Evolutionary conservation across 2,113 vertebrate genomes (phyloP).

Genomic region (Sander lucioperca): DNA sequence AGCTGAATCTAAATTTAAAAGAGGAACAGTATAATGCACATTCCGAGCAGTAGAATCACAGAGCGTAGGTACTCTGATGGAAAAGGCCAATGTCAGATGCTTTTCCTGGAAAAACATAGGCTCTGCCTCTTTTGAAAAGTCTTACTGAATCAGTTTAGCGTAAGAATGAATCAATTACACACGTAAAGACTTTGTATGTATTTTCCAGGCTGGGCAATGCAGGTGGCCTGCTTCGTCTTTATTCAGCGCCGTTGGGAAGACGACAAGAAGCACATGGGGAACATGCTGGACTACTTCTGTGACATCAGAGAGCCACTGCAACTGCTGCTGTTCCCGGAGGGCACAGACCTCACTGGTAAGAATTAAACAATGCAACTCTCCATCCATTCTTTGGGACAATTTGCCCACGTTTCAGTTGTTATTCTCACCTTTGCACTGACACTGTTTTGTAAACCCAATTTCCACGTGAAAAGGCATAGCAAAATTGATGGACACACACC

Average conservation of each 20-base stretch:
- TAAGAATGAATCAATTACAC: background rate
- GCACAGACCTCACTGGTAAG: constrained; percentile 97
- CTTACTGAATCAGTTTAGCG: background rate
- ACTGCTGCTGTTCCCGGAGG: constrained; percentile 97
- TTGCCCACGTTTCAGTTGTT: constrained; percentile 5
- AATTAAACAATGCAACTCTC: background rate
- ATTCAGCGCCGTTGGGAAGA: constrained; percentile 95
- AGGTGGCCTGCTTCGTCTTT: constrained; percentile 96
- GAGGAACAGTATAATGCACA: background rate
- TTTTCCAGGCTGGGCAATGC: constrained; percentile 96
- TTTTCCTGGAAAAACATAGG: background rate
- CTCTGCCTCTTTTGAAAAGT: background rate
- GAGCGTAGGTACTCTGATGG: background rate
- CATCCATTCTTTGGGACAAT: background rate
- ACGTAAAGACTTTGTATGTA: constrained; percentile 23
- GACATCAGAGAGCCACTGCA: constrained; percentile 94
- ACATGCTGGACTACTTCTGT: constrained; percentile 97
- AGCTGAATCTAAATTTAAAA: constrained; percentile 8
- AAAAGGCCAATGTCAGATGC: background rate
- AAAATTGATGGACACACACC: constrained; percentile 44
- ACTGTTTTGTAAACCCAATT: constrained; percentile 55
- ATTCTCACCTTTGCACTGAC: constrained; percentile 34
- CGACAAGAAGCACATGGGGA: constrained; percentile 91
- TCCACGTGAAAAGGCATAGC: constrained; percentile 52
- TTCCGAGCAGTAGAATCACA: background rate